Conservation (phyloP, 1,140 invertebrate genomes). For the Philaenus spumarius region DNA sequence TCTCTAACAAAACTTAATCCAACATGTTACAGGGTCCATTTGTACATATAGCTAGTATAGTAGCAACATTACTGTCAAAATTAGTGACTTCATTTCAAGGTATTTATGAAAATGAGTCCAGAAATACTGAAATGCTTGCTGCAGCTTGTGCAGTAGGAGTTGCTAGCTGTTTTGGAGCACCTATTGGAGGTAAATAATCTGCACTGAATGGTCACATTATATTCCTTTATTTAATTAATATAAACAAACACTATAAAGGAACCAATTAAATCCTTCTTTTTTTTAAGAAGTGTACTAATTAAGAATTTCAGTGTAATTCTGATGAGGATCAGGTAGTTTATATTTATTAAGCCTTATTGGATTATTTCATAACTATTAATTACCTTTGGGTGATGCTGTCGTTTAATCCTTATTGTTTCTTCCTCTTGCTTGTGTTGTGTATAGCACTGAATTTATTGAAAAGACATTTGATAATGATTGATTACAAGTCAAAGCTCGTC, state of each 20-base stretch:
- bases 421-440: too few species aligned
- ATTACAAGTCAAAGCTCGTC: too few species aligned
- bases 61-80: constrained; percentile 88
- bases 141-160: constrained; percentile 96
- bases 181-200: constrained; percentile 87
- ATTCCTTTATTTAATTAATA: background rate
- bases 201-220: background rate
- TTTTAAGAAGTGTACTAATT: too few species aligned
- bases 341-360: too few species aligned
- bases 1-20: background rate
- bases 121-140: constrained; percentile 90
- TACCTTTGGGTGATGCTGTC: too few species aligned
- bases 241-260: background rate
- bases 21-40: constrained; percentile 69
- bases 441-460: too few species aligned
- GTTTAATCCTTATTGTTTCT: too few species aligned
- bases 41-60: constrained; percentile 94
- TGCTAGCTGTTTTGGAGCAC: constrained; percentile 91
- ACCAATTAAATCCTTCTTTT: background rate
- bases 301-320: too few species aligned
- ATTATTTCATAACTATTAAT: too few species aligned
- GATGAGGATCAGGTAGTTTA: too few species aligned
- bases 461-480: too few species aligned
- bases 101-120: constrained; percentile 90
- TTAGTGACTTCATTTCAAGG: constrained; percentile 89